Evolutionary conservation across 2,888 invertebrate genomes (phyloP).

Genomic region (Calephelis perditalis): DNA sequence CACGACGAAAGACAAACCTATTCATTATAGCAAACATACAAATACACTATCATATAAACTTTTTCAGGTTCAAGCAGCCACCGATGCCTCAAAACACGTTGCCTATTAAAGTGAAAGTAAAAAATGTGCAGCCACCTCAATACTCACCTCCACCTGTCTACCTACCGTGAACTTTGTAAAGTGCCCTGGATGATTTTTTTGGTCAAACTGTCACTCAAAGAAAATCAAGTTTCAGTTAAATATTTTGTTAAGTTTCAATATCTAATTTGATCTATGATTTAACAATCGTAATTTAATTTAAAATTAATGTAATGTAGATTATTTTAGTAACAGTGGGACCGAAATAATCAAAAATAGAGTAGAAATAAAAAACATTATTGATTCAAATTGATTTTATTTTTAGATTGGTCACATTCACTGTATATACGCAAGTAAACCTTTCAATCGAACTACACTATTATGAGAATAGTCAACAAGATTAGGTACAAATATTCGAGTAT

Average conservation of each 20-base stretch:
- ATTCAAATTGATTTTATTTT: slow-evolving; percentile 36
- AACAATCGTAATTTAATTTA: too few relatives aligned
- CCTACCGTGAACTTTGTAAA: slow-evolving; percentile 43
- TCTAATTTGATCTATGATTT: too few relatives aligned
- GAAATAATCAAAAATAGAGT: slow-evolving; percentile 1
- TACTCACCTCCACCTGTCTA: slow-evolving; percentile 65
- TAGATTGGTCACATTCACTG: slow-evolving; percentile 56
- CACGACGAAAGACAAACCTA: too few relatives aligned
- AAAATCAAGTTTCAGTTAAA: too few relatives aligned
- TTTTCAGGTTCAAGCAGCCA: slow-evolving; percentile 60
- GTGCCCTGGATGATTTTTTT: background rate
- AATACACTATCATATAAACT: background rate
- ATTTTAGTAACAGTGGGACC: too few relatives aligned
- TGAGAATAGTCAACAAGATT: slow-evolving; percentile 54
- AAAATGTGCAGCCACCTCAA: slow-evolving; percentile 50
- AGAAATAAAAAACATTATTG: slow-evolving; percentile 18
- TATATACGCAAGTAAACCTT: slow-evolving; percentile 40
- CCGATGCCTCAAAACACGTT: slow-evolving; percentile 42
- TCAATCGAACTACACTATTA: slow-evolving; percentile 54
- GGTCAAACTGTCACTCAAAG: too few relatives aligned
- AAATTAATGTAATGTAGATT: too few relatives aligned
- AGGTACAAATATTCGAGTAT: slow-evolving; percentile 51
- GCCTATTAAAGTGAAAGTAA: slow-evolving; percentile 48
- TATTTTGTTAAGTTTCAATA: too few relatives aligned
- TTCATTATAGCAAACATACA: background rate